Percentiles rank a stretch among this genome's conserved stretches.
These are phyloP conservation scores for Margarornis squamiger DNA, from an alignment of 2,797 vertebrate genomes.

Conservation along the genomic window DNA sequence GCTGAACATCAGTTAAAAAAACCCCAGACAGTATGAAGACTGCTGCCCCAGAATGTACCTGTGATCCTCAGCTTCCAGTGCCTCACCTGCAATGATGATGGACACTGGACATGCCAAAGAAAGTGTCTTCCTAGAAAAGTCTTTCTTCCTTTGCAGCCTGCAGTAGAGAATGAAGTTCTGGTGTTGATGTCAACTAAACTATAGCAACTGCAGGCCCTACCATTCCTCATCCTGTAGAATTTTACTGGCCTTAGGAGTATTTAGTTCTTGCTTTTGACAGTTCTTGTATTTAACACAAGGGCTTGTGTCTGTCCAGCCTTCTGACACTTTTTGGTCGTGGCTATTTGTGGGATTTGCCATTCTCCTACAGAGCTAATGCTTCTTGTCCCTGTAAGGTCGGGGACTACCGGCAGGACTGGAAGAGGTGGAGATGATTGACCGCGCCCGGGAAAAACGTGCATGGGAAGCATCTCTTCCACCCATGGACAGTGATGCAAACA, in stretches of 20 bases:
- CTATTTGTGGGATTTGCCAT: not conserved
- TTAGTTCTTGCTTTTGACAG: not conserved
- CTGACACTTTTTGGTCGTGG: not conserved
- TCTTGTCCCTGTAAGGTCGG: conserved; percentile 75
- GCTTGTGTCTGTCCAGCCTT: not conserved
- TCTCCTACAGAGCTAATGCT: not conserved
- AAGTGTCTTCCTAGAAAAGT: not conserved
- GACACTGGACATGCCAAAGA: not conserved
- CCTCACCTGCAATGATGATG: not conserved
- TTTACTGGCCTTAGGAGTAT: not conserved
- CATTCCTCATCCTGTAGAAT: not conserved
- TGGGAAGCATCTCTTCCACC: conserved; percentile 90
- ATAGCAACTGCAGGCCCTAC: not conserved
- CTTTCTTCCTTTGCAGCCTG: not conserved
- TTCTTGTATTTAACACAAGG: not conserved
- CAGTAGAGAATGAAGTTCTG: not conserved
- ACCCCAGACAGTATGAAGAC: rapidly evolving
- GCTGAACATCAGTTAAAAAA: not conserved
- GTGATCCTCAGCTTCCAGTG: not conserved
- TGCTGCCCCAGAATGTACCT: not conserved
- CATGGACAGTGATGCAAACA: conserved; percentile 75
- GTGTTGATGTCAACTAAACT: not conserved
- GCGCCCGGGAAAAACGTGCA: conserved; percentile 81
- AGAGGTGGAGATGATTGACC: conserved; percentile 91
- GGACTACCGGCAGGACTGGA: conserved; percentile 90